Base-by-base conservation (phyloP, 2,113 vertebrate species). In the Melanerpes formicivorus region DNA sequence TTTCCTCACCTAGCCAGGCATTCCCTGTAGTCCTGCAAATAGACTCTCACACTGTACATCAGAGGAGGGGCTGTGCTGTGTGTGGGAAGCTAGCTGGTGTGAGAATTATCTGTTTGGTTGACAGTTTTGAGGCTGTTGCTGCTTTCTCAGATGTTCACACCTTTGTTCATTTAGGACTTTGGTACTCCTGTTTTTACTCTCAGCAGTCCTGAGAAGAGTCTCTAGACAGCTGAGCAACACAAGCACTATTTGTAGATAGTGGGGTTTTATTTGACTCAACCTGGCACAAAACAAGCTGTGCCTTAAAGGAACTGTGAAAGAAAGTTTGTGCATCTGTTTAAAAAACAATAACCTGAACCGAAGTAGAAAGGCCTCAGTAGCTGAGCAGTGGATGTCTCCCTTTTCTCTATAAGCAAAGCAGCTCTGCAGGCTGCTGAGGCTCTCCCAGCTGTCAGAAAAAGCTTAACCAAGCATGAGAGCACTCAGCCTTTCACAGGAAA, bases 1-100 rank as follows among this genome's bases (percentile, higher is more conserved):
- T 95, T 78, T 83, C 81, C 59, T 84, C 79, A 87, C 84, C 58
- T 85, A 44, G 64, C 58, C 1, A 5, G 69, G 79, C 79, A 75
- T 87, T 92, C 82, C 62, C 73, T 86, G 79, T 72, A 74, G 85
- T 69, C 64, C 78, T 96, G 88, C 67, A 92, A 96, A 94, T 78
- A 87, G 72, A 54, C 9, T 92, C 27, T 84, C 72, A 80, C 75
- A 30, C 60, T 11, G 22, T 18, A 14, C 11, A 8, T 7, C 62
- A 80, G 29, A 65, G 26, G 64, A 85, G 65, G 37, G 40, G n/a
- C 27, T 0, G 0, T 30, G 72, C 42, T 87, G 17, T 0, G 4
- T 2, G 3, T 77, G 67, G 67, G 78, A 90, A 93, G 58, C 52
- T 27, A 16, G 6, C 6, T 74, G 62, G 65, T 72, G 77, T 88